A percentile compares a stretch with the other conserved stretches of the same genome.
Evolutionary conservation across 1,140 invertebrate genomes (phyloP).

Genomic region (Colletes latitarsis): DNA sequence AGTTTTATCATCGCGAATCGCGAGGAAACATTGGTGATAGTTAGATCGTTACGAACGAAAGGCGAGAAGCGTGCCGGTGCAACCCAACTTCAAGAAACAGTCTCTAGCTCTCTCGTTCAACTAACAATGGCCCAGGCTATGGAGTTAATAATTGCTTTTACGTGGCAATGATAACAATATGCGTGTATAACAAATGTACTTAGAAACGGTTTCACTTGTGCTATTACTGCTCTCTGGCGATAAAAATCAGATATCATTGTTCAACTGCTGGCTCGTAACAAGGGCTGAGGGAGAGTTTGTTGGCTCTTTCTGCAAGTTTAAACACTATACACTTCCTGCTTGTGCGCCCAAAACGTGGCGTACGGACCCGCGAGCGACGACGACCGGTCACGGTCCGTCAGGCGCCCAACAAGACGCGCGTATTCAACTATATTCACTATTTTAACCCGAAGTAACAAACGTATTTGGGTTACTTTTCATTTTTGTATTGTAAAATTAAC

Average conservation of each 20-base stretch:
- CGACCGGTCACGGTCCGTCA: conserved; percentile 57
- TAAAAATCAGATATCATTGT: conserved; percentile 67
- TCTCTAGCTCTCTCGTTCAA: conserved; percentile 64
- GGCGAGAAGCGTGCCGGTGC: conserved; percentile 25
- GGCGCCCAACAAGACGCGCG: conserved; percentile 56
- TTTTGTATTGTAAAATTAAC: conserved; percentile 62
- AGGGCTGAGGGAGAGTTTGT: conserved; percentile 52
- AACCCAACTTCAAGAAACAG: conserved; percentile 62
- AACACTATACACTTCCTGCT: conserved; percentile 66
- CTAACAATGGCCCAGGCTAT: conserved; percentile 69
- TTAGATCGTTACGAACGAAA: background rate
- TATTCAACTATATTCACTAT: conserved; percentile 31
- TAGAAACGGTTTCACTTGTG: conserved; percentile 69
- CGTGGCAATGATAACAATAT: conserved; percentile 71
- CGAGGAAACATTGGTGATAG: background rate
- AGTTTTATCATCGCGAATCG: background rate
- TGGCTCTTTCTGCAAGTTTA: conserved; percentile 54
- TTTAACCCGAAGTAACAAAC: conserved; percentile 2
- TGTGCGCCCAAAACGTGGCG: conserved; percentile 48
- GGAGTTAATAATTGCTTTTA: conserved; percentile 69
- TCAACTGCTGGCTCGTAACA: conserved; percentile 67
- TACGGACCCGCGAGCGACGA: conserved; percentile 55
- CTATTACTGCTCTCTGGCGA: conserved; percentile 64
- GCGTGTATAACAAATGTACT: conserved; percentile 70
- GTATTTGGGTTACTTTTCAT: conserved; percentile 11